Conservation (phyloP, 2,113 vertebrate genomes). For the Athene cunicularia region DNA sequence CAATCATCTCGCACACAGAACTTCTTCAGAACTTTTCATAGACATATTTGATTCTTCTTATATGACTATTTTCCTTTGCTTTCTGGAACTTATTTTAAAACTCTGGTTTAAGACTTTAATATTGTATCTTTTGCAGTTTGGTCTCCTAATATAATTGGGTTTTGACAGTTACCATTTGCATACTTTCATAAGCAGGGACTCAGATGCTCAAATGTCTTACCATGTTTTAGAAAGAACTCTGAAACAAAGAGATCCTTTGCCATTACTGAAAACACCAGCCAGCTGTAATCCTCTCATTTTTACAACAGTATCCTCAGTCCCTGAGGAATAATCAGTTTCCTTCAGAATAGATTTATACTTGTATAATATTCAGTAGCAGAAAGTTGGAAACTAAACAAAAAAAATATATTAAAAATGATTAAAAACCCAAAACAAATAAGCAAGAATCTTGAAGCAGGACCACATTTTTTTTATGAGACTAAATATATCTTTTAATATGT, state of each 20-base stretch:
- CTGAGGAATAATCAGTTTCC: neutral
- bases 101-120: neutral
- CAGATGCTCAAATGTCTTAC: neutral
- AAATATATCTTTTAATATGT: neutral
- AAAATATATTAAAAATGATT: neutral
- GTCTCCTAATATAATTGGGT: neutral
- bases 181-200: neutral
- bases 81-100: neutral
- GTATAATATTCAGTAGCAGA: neutral
- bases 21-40: neutral
- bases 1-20: fast-evolving
- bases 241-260: neutral
- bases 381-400: neutral
- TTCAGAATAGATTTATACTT: neutral
- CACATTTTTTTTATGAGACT: neutral
- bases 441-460: neutral
- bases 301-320: neutral
- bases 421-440: neutral
- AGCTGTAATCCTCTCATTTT: neutral
- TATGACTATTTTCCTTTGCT: neutral
- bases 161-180: neutral
- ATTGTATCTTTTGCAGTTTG: neutral
- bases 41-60: neutral
- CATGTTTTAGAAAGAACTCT: neutral
- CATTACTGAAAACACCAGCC: neutral